A percentile compares a stretch with the other conserved stretches of the same genome.
Evolutionary conservation across 2,113 vertebrate genomes (phyloP).

Genomic region (Pagrus major): DNA sequence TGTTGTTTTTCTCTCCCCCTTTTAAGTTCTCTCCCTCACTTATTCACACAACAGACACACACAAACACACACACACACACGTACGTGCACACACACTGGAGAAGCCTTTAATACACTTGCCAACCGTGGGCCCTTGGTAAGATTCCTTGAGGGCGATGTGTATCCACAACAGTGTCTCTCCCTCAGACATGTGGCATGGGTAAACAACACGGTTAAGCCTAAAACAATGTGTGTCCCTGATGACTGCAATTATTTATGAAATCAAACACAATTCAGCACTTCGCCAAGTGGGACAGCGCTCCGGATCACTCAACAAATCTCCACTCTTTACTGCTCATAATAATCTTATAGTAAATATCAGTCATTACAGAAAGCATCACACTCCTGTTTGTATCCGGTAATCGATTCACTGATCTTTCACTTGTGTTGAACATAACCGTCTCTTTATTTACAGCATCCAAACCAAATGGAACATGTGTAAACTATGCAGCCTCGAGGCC

Average conservation of each 20-base stretch:
- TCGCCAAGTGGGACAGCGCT: constrained; percentile 83
- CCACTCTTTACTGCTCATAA: constrained; percentile 34
- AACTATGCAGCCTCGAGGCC: constrained; percentile 47
- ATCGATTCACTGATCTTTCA: constrained; percentile 5
- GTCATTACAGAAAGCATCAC: neutral
- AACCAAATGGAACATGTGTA: constrained; percentile 65
- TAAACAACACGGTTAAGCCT: constrained; percentile 86
- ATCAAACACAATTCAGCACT: constrained; percentile 85
- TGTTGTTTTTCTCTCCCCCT: constrained; percentile 78
- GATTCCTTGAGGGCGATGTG: constrained; percentile 82
- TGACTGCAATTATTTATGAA: constrained; percentile 88
- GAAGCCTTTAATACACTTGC: constrained; percentile 80
- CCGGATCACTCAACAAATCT: constrained; percentile 72
- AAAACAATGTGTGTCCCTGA: constrained; percentile 84
- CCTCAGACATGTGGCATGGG: constrained; percentile 85
- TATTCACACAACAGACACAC: constrained; percentile 42
- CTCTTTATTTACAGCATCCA: constrained; percentile 15
- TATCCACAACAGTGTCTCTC: constrained; percentile 81
- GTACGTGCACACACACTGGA: constrained; percentile 31
- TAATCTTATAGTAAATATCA: neutral
- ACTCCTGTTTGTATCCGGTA: neutral
- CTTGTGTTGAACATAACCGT: neutral
- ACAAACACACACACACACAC: constrained; percentile 27
- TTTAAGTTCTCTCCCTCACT: constrained; percentile 72
- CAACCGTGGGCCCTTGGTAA: constrained; percentile 79